These are phyloP conservation scores for Helicoverpa zea DNA, from an alignment of 1,140 invertebrate genomes.

Conservation along the genomic window DNA sequence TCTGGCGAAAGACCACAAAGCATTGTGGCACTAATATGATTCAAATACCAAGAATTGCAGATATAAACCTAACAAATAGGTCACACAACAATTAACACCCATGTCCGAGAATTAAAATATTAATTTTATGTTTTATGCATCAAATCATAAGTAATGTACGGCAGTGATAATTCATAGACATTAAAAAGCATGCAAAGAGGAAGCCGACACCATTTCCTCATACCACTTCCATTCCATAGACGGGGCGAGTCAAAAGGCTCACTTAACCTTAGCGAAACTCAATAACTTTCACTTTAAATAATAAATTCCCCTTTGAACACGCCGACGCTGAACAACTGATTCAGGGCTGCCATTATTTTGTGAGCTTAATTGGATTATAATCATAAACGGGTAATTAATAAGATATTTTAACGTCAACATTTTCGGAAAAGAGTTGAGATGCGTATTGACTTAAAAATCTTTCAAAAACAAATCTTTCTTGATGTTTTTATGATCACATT, in stretches of 20 bases:
- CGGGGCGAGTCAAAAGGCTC: constrained; percentile 80
- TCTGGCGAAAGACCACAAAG: neutral
- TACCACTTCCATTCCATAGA: constrained; percentile 60
- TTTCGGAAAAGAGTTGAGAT: neutral
- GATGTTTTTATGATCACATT: neutral
- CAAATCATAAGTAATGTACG: constrained; percentile 55
- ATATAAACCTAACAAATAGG: neutral
- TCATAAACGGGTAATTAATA: constrained; percentile 45
- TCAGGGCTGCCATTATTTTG: constrained; percentile 71
- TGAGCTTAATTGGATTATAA: constrained; percentile 51
- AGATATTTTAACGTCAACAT: constrained; percentile 26
- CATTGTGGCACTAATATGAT: neutral
- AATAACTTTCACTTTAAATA: constrained; percentile 85
- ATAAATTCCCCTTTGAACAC: constrained; percentile 82
- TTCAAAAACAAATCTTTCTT: neutral
- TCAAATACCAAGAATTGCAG: no score
- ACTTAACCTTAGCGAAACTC: constrained; percentile 85
- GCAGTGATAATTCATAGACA: constrained; percentile 69
- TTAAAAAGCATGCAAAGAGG: constrained; percentile 71
- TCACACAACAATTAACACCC: neutral
- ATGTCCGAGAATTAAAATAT: neutral
- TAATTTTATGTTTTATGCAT: neutral
- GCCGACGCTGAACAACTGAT: constrained; percentile 69
- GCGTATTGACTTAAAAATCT: neutral
- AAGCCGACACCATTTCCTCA: constrained; percentile 72